Evolutionary conservation across 2,888 invertebrate genomes (phyloP).

Genomic region (Germaria angustata): DNA sequence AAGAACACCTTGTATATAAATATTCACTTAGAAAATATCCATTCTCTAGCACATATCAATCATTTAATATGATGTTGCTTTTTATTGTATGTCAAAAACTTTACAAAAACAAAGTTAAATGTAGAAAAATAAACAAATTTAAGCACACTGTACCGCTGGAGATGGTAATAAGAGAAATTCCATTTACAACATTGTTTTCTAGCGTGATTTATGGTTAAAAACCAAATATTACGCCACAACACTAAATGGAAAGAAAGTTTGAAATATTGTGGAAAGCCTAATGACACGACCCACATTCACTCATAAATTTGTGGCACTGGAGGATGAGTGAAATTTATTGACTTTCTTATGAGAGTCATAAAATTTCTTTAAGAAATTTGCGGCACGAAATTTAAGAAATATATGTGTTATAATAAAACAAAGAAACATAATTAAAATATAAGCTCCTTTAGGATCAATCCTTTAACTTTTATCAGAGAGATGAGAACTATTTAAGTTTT

Average conservation of each 20-base stretch:
- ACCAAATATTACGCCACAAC: background rate
- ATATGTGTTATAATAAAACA: too few relatives aligned
- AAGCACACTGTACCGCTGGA: background rate
- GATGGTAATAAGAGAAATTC: background rate
- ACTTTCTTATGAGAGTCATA: too few relatives aligned
- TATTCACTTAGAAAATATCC: too few relatives aligned
- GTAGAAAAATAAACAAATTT: background rate
- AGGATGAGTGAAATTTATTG: background rate
- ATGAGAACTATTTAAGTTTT: too few relatives aligned
- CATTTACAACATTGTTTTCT: too few relatives aligned
- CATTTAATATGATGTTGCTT: background rate
- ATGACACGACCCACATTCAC: background rate
- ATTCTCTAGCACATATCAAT: background rate
- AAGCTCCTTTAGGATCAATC: too few relatives aligned
- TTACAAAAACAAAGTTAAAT: background rate
- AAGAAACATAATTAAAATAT: too few relatives aligned
- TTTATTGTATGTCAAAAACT: background rate
- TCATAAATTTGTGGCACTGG: background rate
- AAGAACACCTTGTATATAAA: too few relatives aligned
- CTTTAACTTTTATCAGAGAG: too few relatives aligned
- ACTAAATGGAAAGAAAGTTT: background rate
- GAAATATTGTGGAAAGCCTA: too few relatives aligned
- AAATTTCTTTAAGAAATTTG: too few relatives aligned
- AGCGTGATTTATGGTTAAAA: background rate
- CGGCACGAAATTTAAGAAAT: too few relatives aligned